Evolutionary conservation across 2,113 vertebrate genomes (phyloP).

Genomic region (Gymnorhina tibicen): DNA sequence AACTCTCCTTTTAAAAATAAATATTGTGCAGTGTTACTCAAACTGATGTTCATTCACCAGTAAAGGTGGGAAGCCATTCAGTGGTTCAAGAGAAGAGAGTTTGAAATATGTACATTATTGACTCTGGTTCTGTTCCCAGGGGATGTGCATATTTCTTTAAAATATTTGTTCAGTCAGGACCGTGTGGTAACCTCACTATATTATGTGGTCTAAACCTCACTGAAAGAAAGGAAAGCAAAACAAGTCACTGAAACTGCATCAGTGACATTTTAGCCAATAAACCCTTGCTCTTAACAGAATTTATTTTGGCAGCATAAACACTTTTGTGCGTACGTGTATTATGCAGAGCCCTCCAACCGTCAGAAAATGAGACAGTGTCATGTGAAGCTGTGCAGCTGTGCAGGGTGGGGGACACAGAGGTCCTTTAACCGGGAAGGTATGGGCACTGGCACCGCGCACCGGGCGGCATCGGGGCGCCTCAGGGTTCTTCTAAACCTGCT

Average conservation of each 20-base stretch:
- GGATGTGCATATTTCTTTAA: constrained; percentile 67
- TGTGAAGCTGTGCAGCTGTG: constrained; percentile 78
- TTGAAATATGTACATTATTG: constrained; percentile 61
- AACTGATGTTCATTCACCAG: constrained; percentile 7
- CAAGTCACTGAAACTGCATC: constrained; percentile 66
- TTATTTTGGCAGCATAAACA: constrained; percentile 76
- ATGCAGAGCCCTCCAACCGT: constrained; percentile 63
- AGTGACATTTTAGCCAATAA: constrained; percentile 76
- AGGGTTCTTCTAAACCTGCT: background rate
- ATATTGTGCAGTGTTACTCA: constrained; percentile 1
- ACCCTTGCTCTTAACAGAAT: constrained; percentile 67
- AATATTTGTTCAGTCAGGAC: constrained; percentile 69
- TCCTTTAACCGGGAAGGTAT: constrained; percentile 41
- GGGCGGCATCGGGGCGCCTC: background rate
- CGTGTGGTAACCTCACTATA: constrained; percentile 55
- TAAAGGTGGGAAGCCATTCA: constrained; percentile 9
- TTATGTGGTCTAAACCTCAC: constrained; percentile 56
- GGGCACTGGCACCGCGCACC: background rate
- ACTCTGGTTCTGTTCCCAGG: constrained; percentile 58
- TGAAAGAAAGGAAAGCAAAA: constrained; percentile 65
- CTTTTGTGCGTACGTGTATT: constrained; percentile 70
- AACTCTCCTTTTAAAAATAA: constrained; percentile 44
- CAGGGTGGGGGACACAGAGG: constrained; percentile 53
- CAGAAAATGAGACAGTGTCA: constrained; percentile 70
- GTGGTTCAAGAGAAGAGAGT: constrained; percentile 11